Base-by-base conservation (phyloP, 2,888 invertebrate species). In the Protodeltote pygarga region DNA sequence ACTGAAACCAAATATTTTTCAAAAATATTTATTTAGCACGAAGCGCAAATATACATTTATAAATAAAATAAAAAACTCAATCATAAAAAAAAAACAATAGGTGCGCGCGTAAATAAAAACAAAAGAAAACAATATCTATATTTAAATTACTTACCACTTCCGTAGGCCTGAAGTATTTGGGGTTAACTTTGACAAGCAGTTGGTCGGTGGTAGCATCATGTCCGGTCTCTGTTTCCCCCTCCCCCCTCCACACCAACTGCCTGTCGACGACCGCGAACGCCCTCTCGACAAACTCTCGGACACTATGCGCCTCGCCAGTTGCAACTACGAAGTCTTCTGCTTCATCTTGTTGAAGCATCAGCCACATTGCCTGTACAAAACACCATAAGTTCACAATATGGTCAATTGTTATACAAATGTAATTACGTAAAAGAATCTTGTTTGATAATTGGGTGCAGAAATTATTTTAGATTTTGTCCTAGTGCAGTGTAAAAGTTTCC, bases 301-400 rank as follows among this genome's bases (percentile, higher is more conserved):
- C 99, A 82, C 97, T 98, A 87, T 98, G 98, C 8, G 96, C 94
- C 83, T 98, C 97, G 0, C 98, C 98, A 0, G 98, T 98, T 3
- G 99, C 98, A 68, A 99, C 98, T 3, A 99, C 99, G 92, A 96
- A 99, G 90, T 99, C 99, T 37, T 98, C 97, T 0, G 99, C 97
- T 20, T 91, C 85, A 0, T 97, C 95, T 77, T 96, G 96, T 83
- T 99, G 99, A 9, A 99, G 93, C 98, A 99, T 99, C 82, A 98
- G 89, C 99, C 99, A 99, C 99, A 99, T 99, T 0, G 99, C 99
- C 96, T 97, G 79, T 0, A 9, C 61, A 51, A 21, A 2, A 20
- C 0, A 21, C 3, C 15, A 14, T 6, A 6, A 4, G 6, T 5
- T n/a, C n/a, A n/a, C n/a, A n/a, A n/a, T n/a, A n/a, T n/a, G n/a